phyloP scores from a whole-genome alignment of 1,140 invertebrate genomes.

The Drosophila ficusphila region DNA sequence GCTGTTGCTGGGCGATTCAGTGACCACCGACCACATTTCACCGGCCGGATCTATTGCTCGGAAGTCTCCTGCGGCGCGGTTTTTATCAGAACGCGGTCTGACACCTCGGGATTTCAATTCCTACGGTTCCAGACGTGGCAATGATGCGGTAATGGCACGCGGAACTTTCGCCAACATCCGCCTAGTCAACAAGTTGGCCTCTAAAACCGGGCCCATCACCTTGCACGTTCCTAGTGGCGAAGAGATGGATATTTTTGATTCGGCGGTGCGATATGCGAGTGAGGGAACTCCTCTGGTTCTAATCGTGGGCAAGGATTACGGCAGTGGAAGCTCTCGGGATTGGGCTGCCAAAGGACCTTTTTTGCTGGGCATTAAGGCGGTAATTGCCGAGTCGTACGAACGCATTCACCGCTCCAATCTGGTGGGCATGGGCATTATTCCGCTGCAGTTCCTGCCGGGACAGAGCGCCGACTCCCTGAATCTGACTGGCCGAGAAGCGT shows the following conservation, averaged over 20 bases:
- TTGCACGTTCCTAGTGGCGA: constrained; percentile 28
- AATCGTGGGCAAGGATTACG: constrained; percentile 50
- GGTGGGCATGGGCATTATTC: constrained; percentile 50
- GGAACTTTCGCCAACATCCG: constrained; percentile 54
- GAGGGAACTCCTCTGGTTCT: constrained; percentile 40
- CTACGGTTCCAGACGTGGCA: constrained; percentile 96
- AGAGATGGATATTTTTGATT: constrained; percentile 46
- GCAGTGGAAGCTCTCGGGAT: constrained; percentile 46
- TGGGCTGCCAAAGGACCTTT: constrained; percentile 54
- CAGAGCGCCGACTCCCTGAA: constrained; percentile 17
- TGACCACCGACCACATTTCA: constrained; percentile 99
- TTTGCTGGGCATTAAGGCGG: constrained; percentile 44
- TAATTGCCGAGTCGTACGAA: constrained; percentile 46
- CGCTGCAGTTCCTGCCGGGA: constrained; percentile 31
- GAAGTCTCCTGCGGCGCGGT: constrained; percentile 96
- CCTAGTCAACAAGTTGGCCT: constrained; percentile 21
- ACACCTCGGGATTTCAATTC: constrained; percentile 98
- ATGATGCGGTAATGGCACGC: constrained; percentile 96
- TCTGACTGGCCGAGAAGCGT: constrained; percentile 27
- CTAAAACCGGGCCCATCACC: constrained; percentile 10
- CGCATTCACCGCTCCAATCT: constrained; percentile 57
- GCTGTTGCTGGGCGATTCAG: constrained; percentile 95
- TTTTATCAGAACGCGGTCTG: constrained; percentile 91
- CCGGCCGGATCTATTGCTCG: constrained; percentile 98
- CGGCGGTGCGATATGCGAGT: constrained; percentile 22